These are phyloP conservation scores for Lithophane semibrunnea DNA, from an alignment of 2,888 invertebrate genomes.

Conservation along the genomic window DNA sequence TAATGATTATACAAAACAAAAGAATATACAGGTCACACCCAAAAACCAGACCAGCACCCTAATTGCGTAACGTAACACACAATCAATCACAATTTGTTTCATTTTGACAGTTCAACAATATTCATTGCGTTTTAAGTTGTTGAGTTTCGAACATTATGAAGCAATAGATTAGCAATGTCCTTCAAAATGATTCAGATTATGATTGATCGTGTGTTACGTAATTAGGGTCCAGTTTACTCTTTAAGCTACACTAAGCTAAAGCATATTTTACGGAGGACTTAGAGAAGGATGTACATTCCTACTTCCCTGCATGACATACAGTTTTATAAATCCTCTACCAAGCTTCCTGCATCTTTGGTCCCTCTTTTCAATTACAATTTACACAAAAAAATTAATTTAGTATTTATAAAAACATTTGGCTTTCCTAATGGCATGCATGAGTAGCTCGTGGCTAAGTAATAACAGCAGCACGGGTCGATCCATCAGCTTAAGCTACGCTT, in stretches of 20 bases:
- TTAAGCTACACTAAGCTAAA: neutral
- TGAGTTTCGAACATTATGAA: no score
- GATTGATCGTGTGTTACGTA: no score
- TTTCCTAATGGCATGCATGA: neutral
- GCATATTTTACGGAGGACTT: neutral
- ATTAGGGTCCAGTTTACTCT: no score
- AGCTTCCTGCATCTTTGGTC: neutral
- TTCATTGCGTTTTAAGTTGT: no score
- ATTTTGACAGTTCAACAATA: no score
- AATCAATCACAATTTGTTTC: no score
- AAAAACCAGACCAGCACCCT: neutral
- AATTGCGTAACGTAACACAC: no score
- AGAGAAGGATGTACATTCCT: neutral
- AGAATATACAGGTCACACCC: neutral
- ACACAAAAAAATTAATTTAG: neutral
- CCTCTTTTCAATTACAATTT: neutral
- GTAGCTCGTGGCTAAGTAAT: no score
- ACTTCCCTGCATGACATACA: neutral
- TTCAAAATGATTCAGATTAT: no score
- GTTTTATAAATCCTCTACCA: neutral
- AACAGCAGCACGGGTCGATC: no score
- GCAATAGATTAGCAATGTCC: no score
- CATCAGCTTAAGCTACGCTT: no score
- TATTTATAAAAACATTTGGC: neutral
- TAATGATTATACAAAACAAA: neutral